phyloP scores from a whole-genome alignment of 2,797 vertebrate genomes.

The Myripristis murdjan region DNA sequence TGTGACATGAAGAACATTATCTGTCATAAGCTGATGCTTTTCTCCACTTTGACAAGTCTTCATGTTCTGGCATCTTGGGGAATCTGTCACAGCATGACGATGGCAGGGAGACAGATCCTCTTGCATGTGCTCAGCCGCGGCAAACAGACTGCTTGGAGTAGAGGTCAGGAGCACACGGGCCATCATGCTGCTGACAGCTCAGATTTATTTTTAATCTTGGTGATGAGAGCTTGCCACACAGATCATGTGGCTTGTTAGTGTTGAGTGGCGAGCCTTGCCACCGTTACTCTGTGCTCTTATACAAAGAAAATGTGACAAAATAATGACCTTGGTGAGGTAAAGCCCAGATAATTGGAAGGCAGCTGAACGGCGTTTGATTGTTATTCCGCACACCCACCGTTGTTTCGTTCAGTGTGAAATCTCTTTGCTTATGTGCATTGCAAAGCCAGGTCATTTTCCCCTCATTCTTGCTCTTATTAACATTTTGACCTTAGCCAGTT shows the following conservation, averaged over 20 bases:
- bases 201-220: slow-evolving; percentile 84
- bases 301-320: slow-evolving; percentile 69
- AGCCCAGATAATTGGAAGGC: slow-evolving; percentile 61
- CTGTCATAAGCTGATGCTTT: slow-evolving; percentile 63
- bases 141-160: slow-evolving; percentile 52
- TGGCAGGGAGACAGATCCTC: slow-evolving; percentile 45
- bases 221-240: slow-evolving; percentile 69
- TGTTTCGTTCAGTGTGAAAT: slow-evolving; percentile 58
- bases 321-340: slow-evolving; percentile 80
- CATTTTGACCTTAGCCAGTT: slow-evolving; percentile 57
- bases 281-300: slow-evolving; percentile 40
- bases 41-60: slow-evolving; percentile 65
- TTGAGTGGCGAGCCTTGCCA: slow-evolving; percentile 55
- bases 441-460: slow-evolving; percentile 41
- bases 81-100: slow-evolving; percentile 58
- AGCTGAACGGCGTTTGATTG: slow-evolving; percentile 68
- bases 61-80: slow-evolving; percentile 65
- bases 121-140: slow-evolving; percentile 27
- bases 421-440: slow-evolving; percentile 48
- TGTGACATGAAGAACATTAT: slow-evolving; percentile 71
- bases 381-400: slow-evolving; percentile 69
- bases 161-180: slow-evolving; percentile 75
- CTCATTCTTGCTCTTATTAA: slow-evolving; percentile 64
- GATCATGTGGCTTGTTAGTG: slow-evolving; percentile 79
- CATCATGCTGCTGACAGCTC: slow-evolving; percentile 77